A percentile compares a stretch with the other conserved stretches of the same genome.
Evolutionary conservation across 2,797 vertebrate genomes (phyloP).

Genomic region (Pseudopleuronectes americanus): DNA sequence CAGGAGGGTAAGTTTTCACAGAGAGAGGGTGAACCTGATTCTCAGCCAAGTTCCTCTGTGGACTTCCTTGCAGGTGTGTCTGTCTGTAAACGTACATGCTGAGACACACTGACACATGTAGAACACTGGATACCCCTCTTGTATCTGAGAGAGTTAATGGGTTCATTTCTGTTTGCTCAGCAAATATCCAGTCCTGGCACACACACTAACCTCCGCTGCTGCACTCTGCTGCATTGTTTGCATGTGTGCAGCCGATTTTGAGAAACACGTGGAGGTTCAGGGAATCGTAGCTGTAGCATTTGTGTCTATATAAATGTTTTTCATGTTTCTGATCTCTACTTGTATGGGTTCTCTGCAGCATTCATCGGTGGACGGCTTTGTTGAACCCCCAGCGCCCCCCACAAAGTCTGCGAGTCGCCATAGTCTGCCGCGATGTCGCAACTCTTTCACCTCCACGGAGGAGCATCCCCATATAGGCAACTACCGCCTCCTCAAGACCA

Average conservation of each 20-base stretch:
- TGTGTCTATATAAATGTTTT: slow-evolving; percentile 15
- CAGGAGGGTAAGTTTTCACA: slow-evolving; percentile 49
- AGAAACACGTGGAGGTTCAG: slow-evolving; percentile 16
- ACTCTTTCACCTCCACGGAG: slow-evolving; percentile 92
- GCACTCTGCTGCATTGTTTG: slow-evolving; percentile 49
- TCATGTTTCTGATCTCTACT: slow-evolving; percentile 41
- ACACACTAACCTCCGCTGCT: slow-evolving; percentile 48
- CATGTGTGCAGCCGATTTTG: slow-evolving; percentile 22
- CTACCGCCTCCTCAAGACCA: slow-evolving; percentile 95
- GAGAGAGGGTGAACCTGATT: slow-evolving; percentile 12
- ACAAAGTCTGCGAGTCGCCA: slow-evolving; percentile 93
- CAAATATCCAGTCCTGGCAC: slow-evolving; percentile 41
- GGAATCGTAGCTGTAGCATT: neutral
- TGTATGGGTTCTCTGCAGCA: slow-evolving; percentile 79
- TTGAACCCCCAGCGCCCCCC: slow-evolving; percentile 86
- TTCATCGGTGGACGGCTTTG: slow-evolving; percentile 92
- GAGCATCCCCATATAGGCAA: slow-evolving; percentile 96
- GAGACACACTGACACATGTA: slow-evolving; percentile 4
- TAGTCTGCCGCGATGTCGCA: slow-evolving; percentile 91
- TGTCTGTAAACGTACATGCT: slow-evolving; percentile 7
- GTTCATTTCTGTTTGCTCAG: slow-evolving; percentile 49
- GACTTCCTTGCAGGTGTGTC: slow-evolving; percentile 2
- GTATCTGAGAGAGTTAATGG: slow-evolving; percentile 16
- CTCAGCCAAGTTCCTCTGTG: slow-evolving; percentile 3
- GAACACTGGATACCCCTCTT: slow-evolving; percentile 17